Evolutionary conservation across 1,140 invertebrate species (phyloP).

Genomic region (Drosophila subpulchrella): DNA sequence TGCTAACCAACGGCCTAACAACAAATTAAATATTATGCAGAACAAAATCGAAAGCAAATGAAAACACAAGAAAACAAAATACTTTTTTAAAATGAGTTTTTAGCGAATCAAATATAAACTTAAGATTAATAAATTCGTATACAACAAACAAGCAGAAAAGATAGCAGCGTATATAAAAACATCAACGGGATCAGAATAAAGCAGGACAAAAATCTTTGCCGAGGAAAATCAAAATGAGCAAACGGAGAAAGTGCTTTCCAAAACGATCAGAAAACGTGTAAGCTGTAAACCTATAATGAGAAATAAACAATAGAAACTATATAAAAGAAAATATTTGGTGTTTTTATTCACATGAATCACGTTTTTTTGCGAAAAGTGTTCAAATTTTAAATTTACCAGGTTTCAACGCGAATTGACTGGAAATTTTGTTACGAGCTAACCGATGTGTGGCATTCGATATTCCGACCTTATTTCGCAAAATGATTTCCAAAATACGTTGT

Average conservation of each 20-base stretch:
- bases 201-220: constrained; percentile 25
- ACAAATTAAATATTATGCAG: constrained; percentile 42
- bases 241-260: constrained; percentile 9
- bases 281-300: constrained; percentile 67
- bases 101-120: constrained; percentile 72
- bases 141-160: constrained; percentile 34
- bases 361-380: too few species aligned
- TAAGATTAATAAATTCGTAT: constrained; percentile 72
- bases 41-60: constrained; percentile 44
- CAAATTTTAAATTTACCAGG: too few species aligned
- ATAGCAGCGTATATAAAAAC: constrained; percentile 27
- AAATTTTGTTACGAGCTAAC: too few species aligned
- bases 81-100: constrained; percentile 76
- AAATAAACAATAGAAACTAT: constrained; percentile 73
- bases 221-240: constrained; percentile 23
- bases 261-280: constrained; percentile 34
- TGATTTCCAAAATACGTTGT: too few species aligned
- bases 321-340: neutral
- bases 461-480: too few species aligned
- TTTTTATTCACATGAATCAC: neutral
- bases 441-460: too few species aligned
- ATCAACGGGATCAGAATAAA: constrained; percentile 12
- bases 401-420: too few species aligned
- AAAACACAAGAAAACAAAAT: constrained; percentile 49
- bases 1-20: constrained; percentile 50